A percentile compares a stretch with the other conserved stretches of the same genome.
phyloP scores from a whole-genome alignment of 2,888 invertebrate genomes.

The Iphiclides podalirius region DNA sequence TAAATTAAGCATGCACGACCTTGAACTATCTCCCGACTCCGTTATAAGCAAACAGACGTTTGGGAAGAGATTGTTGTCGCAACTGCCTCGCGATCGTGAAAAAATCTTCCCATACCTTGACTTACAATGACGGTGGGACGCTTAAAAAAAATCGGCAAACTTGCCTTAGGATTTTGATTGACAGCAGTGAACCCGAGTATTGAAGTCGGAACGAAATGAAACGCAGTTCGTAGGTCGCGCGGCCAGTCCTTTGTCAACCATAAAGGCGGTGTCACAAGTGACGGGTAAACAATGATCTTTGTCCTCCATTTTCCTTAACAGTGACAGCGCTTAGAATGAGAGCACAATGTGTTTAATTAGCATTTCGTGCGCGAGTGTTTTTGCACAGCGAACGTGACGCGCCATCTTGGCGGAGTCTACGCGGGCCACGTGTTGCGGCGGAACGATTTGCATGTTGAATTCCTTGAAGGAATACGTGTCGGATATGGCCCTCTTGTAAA shows the following conservation, averaged over 20 bases:
- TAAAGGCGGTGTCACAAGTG: constrained; percentile 18
- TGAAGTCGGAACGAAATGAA: constrained; percentile 23
- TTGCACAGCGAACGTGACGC: no score
- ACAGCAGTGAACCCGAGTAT: constrained; percentile 14
- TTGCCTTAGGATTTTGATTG: constrained; percentile 19
- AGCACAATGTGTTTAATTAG: constrained; percentile 17
- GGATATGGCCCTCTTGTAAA: no score
- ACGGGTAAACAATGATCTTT: constrained; percentile 12
- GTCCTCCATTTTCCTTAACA: constrained; percentile 10
- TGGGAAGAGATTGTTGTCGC: neutral
- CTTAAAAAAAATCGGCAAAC: constrained; percentile 16
- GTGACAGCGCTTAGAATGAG: constrained; percentile 6
- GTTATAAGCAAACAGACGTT: neutral
- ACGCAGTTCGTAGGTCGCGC: constrained; percentile 35
- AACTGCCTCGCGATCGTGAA: neutral
- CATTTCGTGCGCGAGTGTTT: constrained; percentile 6
- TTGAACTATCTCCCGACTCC: neutral
- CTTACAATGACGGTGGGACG: constrained; percentile 8
- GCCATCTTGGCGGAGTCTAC: no score
- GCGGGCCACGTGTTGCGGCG: no score
- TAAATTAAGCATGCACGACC: neutral
- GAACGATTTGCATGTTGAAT: no score
- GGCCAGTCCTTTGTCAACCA: constrained; percentile 7
- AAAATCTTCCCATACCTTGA: constrained; percentile 18
- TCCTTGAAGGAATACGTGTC: no score